A percentile compares a stretch with the other conserved stretches of the same genome.
These are phyloP conservation scores for Trichopria drosophilae DNA, from an alignment of 2,888 invertebrate genomes.

Conservation along the genomic window DNA sequence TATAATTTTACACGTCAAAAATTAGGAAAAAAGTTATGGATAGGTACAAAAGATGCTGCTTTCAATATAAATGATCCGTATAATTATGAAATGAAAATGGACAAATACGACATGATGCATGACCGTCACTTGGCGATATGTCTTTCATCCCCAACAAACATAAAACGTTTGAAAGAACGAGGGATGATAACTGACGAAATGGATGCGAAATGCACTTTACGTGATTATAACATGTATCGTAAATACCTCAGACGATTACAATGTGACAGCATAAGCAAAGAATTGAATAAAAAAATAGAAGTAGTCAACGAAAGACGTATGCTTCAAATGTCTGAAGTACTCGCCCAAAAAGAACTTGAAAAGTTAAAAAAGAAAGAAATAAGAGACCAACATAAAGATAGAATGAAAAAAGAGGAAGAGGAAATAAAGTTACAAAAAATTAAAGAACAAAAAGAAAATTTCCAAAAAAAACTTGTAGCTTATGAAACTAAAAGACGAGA, in stretches of 20 bases:
- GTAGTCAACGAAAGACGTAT: conserved; percentile 26
- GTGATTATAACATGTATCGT: conserved; percentile 59
- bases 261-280: conserved; percentile 42
- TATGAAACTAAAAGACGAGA: conserved; percentile 4
- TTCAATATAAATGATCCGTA: conserved; percentile 52
- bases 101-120: conserved; percentile 53
- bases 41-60: conserved; percentile 33
- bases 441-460: conserved; percentile 7
- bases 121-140: conserved; percentile 48
- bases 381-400: background rate
- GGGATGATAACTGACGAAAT: conserved; percentile 53
- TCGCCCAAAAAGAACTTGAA: conserved; percentile 9
- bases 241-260: conserved; percentile 53
- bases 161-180: conserved; percentile 24
- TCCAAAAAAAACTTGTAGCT: conserved; percentile 28
- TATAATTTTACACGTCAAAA: conserved; percentile 56
- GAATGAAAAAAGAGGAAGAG: background rate
- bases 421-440: background rate
- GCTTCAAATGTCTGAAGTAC: conserved; percentile 13
- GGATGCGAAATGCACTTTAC: conserved; percentile 56
- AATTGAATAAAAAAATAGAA: conserved; percentile 36
- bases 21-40: conserved; percentile 50
- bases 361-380: conserved; percentile 29
- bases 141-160: conserved; percentile 36
- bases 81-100: conserved; percentile 42